phyloP scores from a whole-genome alignment of 2,888 invertebrate genomes.

The Agrotis puta region DNA sequence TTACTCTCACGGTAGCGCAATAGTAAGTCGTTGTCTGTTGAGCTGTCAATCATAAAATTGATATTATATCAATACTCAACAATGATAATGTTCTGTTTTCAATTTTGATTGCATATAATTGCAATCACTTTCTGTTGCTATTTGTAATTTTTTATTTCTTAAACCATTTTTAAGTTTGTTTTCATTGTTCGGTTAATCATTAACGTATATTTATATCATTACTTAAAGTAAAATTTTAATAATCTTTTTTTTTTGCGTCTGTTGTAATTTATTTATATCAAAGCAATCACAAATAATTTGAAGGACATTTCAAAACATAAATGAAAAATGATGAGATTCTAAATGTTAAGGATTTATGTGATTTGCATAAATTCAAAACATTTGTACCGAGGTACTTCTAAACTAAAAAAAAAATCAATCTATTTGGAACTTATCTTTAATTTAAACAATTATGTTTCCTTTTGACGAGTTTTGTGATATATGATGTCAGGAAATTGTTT shows the following conservation, averaged over 20 bases:
- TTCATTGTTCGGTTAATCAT: not conserved
- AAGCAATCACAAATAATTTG: constrained; percentile 27
- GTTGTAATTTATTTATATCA: constrained; percentile 3
- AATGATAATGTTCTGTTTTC: not conserved
- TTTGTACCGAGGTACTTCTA: constrained; percentile 13
- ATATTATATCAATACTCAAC: not conserved
- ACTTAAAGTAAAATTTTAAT: no score
- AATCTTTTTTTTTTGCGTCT: no score
- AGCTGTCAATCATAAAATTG: constrained; percentile 26
- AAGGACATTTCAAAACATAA: constrained; percentile 46
- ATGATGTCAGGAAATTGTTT: constrained; percentile 43
- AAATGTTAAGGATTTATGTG: constrained; percentile 57
- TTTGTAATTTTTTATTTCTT: not conserved
- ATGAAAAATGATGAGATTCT: constrained; percentile 48
- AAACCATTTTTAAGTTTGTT: not conserved
- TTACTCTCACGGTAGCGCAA: constrained; percentile 24
- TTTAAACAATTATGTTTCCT: constrained; percentile 24
- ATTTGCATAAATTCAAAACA: constrained; percentile 59
- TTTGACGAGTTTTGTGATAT: constrained; percentile 38
- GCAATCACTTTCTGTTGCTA: not conserved
- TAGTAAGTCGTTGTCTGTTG: constrained; percentile 26
- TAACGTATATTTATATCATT: not conserved
- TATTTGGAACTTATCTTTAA: constrained; percentile 11
- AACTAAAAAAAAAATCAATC: constrained; percentile 24
- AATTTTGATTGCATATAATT: not conserved